Percentiles rank a stretch among this genome's conserved stretches.
Conservation (phyloP, 2,888 invertebrate genomes). For the Ethmia dodecea region DNA sequence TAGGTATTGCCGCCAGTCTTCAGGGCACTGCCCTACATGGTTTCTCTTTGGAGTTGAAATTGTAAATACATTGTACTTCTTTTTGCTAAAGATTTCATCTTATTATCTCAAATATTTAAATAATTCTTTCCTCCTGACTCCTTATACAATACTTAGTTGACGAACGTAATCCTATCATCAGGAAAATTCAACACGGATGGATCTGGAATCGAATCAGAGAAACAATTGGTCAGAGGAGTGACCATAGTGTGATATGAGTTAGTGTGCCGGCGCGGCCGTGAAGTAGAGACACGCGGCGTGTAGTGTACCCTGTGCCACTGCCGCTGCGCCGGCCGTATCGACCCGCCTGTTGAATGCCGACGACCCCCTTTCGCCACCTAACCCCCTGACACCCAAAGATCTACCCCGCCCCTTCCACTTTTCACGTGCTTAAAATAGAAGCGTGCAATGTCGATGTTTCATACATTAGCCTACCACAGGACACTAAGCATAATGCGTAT, state of each 20-base stretch:
- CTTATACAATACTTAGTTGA: too few relatives aligned
- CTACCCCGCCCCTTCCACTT: conserved; percentile 53
- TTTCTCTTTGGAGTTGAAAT: too few relatives aligned
- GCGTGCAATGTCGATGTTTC: conserved; percentile 71
- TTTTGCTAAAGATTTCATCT: too few relatives aligned
- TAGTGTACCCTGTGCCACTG: conserved; percentile 38
- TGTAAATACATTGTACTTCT: too few relatives aligned
- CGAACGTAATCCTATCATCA: too few relatives aligned
- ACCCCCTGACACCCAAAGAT: conserved; percentile 40
- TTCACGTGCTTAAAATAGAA: conserved; percentile 76
- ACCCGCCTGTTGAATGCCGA: conserved; percentile 75
- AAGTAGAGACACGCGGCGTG: neutral
- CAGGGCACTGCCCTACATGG: too few relatives aligned
- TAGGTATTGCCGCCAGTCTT: too few relatives aligned
- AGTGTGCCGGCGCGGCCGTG: neutral
- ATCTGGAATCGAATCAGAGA: too few relatives aligned
- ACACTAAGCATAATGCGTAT: conserved; percentile 35
- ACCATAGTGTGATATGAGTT: neutral
- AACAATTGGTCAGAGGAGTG: too few relatives aligned
- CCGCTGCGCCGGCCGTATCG: conserved; percentile 66
- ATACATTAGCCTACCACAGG: conserved; percentile 61
- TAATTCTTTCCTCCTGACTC: too few relatives aligned
- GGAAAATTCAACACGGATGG: too few relatives aligned
- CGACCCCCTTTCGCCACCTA: conserved; percentile 39
- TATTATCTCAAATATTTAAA: too few relatives aligned